Conservation (phyloP, 2,888 invertebrate genomes). For the Amiota minor region DNA sequence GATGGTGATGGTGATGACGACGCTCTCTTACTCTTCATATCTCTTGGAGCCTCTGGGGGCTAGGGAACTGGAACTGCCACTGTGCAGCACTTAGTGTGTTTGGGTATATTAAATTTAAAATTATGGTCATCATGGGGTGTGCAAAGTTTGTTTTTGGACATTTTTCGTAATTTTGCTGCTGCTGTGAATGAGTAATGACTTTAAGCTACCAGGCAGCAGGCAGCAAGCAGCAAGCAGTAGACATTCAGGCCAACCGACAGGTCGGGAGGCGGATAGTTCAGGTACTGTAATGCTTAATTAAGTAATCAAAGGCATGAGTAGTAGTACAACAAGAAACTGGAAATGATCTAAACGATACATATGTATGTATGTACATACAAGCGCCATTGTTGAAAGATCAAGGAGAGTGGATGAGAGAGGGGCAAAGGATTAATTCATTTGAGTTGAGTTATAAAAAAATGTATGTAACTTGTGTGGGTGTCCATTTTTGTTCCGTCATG, state of each 20-base stretch:
- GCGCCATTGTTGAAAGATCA: neutral
- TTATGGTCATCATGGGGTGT: constrained; percentile 54
- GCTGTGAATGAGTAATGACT: constrained; percentile 16
- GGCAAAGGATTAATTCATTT: no score
- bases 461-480: neutral
- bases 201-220: neutral
- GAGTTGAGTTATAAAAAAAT: neutral
- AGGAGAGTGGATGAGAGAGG: no score
- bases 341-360: neutral
- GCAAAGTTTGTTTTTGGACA: constrained; percentile 40
- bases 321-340: neutral
- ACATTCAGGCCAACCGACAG: no score
- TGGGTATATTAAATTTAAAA: constrained; percentile 54
- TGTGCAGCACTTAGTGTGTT: constrained; percentile 48
- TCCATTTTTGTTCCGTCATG: neutral
- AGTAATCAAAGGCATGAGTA: constrained; percentile 50
- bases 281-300: constrained; percentile 47
- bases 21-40: neutral
- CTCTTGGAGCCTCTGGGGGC: neutral
- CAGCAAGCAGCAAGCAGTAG: neutral
- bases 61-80: constrained; percentile 56
- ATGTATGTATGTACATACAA: neutral
- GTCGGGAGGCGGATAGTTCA: neutral
- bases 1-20: constrained; percentile 13
- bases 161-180: constrained; percentile 42